phyloP scores from a whole-genome alignment of 2,797 vertebrate genomes.

The Capromys pilorides region DNA sequence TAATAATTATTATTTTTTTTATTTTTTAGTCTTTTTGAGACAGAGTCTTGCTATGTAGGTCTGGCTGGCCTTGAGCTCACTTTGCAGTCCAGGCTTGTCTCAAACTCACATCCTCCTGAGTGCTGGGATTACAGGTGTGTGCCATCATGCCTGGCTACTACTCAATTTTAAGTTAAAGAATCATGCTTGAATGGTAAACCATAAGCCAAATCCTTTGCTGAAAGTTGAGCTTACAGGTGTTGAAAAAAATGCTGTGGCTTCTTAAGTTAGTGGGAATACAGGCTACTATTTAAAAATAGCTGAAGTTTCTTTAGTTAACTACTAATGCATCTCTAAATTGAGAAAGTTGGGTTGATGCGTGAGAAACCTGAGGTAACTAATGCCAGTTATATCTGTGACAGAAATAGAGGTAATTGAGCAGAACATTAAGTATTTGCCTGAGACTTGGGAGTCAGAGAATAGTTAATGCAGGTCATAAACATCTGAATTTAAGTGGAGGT shows the following conservation, averaged over 20 bases:
- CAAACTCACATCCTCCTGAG: too few species aligned
- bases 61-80: too few species aligned
- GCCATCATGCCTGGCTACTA: neutral
- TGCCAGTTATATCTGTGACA: neutral
- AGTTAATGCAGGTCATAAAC: neutral
- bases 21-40: too few species aligned
- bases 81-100: too few species aligned
- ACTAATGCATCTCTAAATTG: neutral
- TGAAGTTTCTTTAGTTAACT: neutral
- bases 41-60: too few species aligned
- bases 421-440: neutral
- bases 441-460: neutral
- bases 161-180: constrained; percentile 27
- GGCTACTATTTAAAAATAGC: neutral
- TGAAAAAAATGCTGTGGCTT: neutral
- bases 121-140: too few species aligned
- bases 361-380: neutral
- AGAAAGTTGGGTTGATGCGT: neutral
- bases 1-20: neutral
- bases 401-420: constrained; percentile 14
- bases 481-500: neutral
- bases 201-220: neutral
- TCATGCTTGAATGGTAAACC: neutral
- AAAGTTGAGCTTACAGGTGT: neutral
- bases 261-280: neutral